phyloP scores from a whole-genome alignment of 2,888 invertebrate genomes.

The Carterocephalus palaemon region DNA sequence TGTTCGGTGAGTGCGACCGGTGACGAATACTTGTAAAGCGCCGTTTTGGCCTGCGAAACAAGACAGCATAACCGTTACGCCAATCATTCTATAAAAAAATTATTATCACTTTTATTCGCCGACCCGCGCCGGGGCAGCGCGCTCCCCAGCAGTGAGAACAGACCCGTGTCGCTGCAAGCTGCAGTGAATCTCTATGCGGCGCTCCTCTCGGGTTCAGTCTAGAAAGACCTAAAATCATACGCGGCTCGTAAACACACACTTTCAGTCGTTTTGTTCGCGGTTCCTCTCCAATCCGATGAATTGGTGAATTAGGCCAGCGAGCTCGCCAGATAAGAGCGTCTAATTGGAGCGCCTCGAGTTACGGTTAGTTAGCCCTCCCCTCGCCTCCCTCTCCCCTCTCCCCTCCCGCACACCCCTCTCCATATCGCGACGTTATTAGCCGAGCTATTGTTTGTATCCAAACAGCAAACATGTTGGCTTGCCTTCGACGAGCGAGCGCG shows the following conservation, averaged over 20 bases:
- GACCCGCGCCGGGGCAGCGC: too few species aligned
- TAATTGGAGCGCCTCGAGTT: constrained; percentile 18
- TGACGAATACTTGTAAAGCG: not conserved
- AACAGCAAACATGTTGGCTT: constrained; percentile 39
- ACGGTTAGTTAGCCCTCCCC: constrained; percentile 7
- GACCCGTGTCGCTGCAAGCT: too few species aligned
- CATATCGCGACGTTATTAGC: constrained; percentile 4
- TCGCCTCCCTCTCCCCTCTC: not conserved
- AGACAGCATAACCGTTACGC: too few species aligned
- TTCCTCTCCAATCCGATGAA: constrained; percentile 1
- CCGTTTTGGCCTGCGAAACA: too few species aligned
- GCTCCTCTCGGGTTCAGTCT: too few species aligned
- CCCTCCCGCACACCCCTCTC: not conserved
- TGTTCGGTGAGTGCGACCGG: not conserved
- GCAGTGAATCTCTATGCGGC: too few species aligned
- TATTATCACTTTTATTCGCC: too few species aligned
- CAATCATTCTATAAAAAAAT: too few species aligned
- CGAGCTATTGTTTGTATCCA: constrained; percentile 20
- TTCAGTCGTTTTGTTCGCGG: not conserved
- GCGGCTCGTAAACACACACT: too few species aligned
- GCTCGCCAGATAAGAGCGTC: constrained; percentile 10
- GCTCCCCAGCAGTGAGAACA: too few species aligned
- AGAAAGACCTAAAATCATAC: too few species aligned
- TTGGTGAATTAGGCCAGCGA: constrained; percentile 1
- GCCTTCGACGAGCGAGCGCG: constrained; percentile 6